Conservation (phyloP, 37 sponge, comb jelly and placozoan genomes). For the Petrosia ficiformis region DNA sequence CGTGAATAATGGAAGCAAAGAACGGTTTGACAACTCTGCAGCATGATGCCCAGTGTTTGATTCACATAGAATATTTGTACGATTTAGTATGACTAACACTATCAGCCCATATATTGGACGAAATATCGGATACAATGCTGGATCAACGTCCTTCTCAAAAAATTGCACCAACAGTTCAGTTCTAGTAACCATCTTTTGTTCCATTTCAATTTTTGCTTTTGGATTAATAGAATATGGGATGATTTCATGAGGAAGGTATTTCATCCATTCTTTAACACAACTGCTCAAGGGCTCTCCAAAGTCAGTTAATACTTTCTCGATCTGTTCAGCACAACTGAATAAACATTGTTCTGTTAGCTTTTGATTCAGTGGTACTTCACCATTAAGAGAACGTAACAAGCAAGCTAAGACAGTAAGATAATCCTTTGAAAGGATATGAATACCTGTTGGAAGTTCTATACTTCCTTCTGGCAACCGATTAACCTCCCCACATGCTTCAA, state of each 20-base stretch:
- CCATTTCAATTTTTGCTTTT: conserved; percentile 1
- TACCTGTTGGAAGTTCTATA: too few species aligned
- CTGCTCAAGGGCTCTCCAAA: conserved; percentile 15
- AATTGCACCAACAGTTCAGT: background rate
- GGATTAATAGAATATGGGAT: conserved; percentile 12
- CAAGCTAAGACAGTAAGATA: too few species aligned
- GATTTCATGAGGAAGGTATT: conserved; percentile 7
- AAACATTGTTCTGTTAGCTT: too few species aligned
- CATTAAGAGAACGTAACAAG: too few species aligned
- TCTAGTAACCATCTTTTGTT: conserved; percentile 1
- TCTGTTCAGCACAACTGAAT: too few species aligned
- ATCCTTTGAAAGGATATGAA: too few species aligned
- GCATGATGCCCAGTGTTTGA: conserved; percentile 32
- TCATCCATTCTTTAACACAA: conserved; percentile 15
- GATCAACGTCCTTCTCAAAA: conserved; percentile 10
- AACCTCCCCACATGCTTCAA: too few species aligned
- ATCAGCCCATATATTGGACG: conserved; percentile 20
- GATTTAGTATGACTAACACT: conserved; percentile 27
- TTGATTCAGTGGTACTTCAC: too few species aligned
- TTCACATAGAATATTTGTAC: conserved; percentile 28
- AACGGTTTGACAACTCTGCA: too few species aligned
- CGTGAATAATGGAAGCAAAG: too few species aligned
- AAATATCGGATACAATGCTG: conserved; percentile 11
- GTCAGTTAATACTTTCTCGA: too few species aligned
- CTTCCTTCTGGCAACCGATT: too few species aligned